phyloP scores from a whole-genome alignment of 2,797 vertebrate species.

The Morus bassanus region DNA sequence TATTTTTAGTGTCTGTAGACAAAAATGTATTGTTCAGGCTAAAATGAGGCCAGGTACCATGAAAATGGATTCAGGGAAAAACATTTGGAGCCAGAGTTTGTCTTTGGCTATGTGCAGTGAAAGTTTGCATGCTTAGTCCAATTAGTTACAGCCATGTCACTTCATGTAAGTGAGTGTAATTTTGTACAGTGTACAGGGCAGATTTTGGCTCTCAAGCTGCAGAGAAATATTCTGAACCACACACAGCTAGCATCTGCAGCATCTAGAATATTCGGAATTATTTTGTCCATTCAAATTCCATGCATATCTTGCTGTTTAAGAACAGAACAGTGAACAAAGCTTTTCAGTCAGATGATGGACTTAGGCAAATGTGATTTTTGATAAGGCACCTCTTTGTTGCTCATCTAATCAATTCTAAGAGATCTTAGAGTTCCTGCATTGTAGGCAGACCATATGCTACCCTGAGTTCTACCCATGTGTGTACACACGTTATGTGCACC shows the following conservation, averaged over 20 bases:
- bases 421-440: not conserved
- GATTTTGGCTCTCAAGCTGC: not conserved
- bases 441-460: not conserved
- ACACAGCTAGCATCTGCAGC: not conserved
- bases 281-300: not conserved
- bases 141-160: constrained; percentile 45
- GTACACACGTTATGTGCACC: not conserved
- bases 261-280: not conserved
- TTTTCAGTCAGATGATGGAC: not conserved
- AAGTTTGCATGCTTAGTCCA: not conserved
- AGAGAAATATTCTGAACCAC: not conserved
- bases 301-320: not conserved
- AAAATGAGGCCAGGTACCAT: constrained; percentile 41
- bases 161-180: not conserved
- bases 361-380: not conserved
- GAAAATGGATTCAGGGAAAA: constrained; percentile 6
- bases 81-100: not conserved
- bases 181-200: not conserved
- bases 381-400: not conserved
- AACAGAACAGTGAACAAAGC: not conserved
- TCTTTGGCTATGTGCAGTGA: constrained; percentile 10
- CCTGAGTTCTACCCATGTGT: not conserved
- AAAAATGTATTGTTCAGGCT: constrained; percentile 19
- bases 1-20: constrained; percentile 45
- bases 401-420: not conserved